A percentile compares a stretch with the other conserved stretches of the same genome.
phyloP scores from a whole-genome alignment of 2,797 vertebrate genomes.

The Argya squamiceps region DNA sequence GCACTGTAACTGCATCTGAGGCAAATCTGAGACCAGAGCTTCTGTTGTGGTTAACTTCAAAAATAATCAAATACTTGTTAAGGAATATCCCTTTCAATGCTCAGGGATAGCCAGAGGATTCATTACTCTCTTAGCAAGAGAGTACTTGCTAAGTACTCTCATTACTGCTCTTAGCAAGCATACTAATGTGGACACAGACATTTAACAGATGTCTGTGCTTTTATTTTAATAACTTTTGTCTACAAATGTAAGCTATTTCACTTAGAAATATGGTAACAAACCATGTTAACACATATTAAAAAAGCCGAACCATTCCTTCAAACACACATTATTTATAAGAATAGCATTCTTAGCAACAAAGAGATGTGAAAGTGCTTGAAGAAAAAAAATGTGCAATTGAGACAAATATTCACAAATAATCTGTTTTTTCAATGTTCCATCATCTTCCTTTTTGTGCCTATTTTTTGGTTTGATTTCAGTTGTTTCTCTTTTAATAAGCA shows the following conservation, averaged over 20 bases:
- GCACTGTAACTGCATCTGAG: not conserved
- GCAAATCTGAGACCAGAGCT: not conserved
- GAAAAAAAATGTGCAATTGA: not conserved
- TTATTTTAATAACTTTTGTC: not conserved
- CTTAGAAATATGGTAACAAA: not conserved
- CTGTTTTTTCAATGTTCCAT: not conserved
- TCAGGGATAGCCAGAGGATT: not conserved
- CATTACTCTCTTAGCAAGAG: too few relatives aligned
- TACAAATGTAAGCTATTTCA: not conserved
- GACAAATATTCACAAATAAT: not conserved
- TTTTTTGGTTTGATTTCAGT: not conserved
- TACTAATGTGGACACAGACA: not conserved
- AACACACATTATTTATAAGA: not conserved
- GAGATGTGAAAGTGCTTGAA: not conserved
- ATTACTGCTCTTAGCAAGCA: not conserved
- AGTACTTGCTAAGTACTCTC: too few relatives aligned
- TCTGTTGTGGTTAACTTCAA: not conserved
- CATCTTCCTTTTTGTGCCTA: not conserved
- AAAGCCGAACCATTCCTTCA: not conserved
- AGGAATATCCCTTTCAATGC: not conserved
- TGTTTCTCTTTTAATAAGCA: not conserved
- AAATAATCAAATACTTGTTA: not conserved
- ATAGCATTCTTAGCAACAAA: not conserved
- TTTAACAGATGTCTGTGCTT: not conserved
- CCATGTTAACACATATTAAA: not conserved